Evolutionary conservation across 2,113 vertebrate genomes (phyloP).

Genomic region (Axis porcinus): DNA sequence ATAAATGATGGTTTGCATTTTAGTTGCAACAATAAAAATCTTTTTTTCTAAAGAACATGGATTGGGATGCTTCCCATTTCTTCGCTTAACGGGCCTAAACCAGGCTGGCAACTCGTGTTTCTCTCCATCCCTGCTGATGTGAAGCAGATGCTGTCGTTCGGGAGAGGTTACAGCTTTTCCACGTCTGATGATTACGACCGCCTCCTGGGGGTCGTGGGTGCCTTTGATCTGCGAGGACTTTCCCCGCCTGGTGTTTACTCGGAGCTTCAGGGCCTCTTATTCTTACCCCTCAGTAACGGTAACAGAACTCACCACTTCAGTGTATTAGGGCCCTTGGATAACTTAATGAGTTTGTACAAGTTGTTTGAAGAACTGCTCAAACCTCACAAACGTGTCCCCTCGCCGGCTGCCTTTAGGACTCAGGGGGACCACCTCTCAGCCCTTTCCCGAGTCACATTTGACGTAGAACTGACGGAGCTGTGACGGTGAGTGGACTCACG

Average conservation of each 20-base stretch:
- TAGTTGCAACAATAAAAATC: constrained; percentile 84
- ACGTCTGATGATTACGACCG: fast-evolving
- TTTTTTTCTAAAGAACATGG: constrained; percentile 81
- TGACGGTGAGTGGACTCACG: neutral
- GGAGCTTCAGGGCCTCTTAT: fast-evolving
- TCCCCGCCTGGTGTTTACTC: fast-evolving
- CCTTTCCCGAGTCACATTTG: fast-evolving
- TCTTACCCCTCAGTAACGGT: neutral
- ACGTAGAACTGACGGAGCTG: neutral
- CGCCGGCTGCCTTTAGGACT: neutral
- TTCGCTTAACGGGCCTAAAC: neutral
- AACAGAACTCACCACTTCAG: neutral
- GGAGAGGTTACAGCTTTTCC: neutral
- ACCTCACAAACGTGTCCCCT: fast-evolving
- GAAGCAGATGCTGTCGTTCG: neutral
- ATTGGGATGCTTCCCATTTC: neutral
- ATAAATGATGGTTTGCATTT: constrained; percentile 82
- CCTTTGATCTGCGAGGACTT: neutral
- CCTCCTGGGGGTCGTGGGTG: neutral
- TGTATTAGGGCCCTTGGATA: fast-evolving
- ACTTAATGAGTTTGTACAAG: neutral
- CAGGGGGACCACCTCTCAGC: neutral
- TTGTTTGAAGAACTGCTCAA: neutral
- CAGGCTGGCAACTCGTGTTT: neutral
- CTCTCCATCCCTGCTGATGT: neutral